Base-by-base conservation (phyloP, 2,113 vertebrate genomes). In the Corythoichthys intestinalis region DNA sequence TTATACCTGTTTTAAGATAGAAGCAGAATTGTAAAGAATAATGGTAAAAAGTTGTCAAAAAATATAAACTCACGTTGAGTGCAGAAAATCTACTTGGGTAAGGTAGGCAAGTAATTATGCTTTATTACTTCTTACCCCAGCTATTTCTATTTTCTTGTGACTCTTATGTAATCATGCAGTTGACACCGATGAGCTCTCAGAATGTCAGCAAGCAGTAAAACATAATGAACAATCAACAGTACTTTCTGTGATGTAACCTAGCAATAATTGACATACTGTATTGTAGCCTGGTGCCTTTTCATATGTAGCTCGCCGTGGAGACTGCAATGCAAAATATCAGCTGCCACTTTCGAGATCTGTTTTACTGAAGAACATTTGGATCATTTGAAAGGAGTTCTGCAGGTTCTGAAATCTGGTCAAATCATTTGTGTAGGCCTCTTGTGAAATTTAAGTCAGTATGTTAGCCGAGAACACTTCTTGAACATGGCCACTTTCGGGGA, bases 401-500 rank as follows among this genome's bases (percentile, higher is more conserved):
- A 1, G 20, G 2, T 4, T 12, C 9, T 3, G 4, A 54, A 28
- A 2, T 53, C 2, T n/a, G 50, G 17, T 0, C 10, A 49, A 49
- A 54, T 20, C 10, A 1, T 28, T 28, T 28, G 20, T 28, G 20
- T 28, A 28, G 20, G 20, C 20, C 9, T 1, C 20, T 34, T 56
- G 53, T 56, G 53, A 4, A 28, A 56, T 28, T 34, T 34, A 12
- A 56, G 3, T 12, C 53, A n/a, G n/a, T 28, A 28, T 28, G 20
- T 28, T 28, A 28, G 20, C 20, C 20, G 20, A 28, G 20, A 28
- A 9, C 10, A 56, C 4, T 63, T 17, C 11, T 1, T 14, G 12
- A 82, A n/a, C 64, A 94, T 90, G 94, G 76, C 87, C 0, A 88
- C 90, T 0, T 81, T 94, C 0, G 90, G 91, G 13, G 88, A 94